These are phyloP conservation scores for Tenrec ecaudatus DNA, from an alignment of 2,113 vertebrate species.

Conservation along the genomic window DNA sequence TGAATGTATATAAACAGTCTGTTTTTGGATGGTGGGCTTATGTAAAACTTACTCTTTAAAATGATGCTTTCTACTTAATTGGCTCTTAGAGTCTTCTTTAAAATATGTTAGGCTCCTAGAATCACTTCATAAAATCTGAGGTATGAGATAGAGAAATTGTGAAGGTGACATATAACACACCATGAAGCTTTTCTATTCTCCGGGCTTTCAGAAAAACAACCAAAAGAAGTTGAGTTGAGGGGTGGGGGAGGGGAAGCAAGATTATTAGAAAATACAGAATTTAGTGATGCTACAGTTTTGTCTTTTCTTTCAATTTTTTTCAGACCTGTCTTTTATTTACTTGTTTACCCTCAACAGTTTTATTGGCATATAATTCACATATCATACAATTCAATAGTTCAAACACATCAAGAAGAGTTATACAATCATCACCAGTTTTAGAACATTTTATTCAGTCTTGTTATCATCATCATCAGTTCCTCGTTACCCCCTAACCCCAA, in stretches of 20 bases:
- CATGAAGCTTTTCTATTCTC: background rate
- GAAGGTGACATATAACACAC: background rate
- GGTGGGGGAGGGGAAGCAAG: constrained; percentile 7
- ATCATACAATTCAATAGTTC: too few species aligned
- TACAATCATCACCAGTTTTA: too few species aligned
- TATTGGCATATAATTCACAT: too few species aligned
- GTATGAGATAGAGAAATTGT: constrained; percentile 28
- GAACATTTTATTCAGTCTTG: too few species aligned
- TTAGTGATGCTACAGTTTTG: background rate
- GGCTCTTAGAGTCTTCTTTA: background rate
- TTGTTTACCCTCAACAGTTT: too few species aligned
- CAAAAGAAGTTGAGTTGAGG: background rate
- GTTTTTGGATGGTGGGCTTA: constrained; percentile 8
- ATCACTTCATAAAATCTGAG: constrained; percentile 27
- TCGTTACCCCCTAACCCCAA: too few species aligned
- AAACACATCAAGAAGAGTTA: too few species aligned
- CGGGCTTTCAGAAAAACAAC: constrained; percentile 38
- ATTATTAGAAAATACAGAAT: constrained; percentile 21
- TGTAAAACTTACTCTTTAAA: constrained; percentile 20
- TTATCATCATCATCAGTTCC: too few species aligned
- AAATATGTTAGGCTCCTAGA: constrained; percentile 38
- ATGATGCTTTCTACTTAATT: constrained; percentile 3
- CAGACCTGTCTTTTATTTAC: too few species aligned
- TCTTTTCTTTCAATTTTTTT: too few species aligned
- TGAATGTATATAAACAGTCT: background rate